phyloP scores from a whole-genome alignment of 1,140 invertebrate genomes.

The Drosophila nigromelanica region DNA sequence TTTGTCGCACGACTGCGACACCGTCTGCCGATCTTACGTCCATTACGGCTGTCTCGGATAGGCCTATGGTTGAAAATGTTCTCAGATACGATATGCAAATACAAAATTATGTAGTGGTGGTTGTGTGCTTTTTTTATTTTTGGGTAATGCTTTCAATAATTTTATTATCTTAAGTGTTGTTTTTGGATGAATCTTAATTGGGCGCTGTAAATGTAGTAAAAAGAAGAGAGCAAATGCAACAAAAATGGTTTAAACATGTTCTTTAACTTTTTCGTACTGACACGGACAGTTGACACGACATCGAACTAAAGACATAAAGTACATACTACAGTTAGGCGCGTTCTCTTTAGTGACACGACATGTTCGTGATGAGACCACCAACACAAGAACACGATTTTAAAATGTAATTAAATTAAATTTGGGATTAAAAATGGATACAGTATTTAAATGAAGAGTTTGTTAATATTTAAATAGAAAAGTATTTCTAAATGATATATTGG shows the following conservation, averaged over 20 bases:
- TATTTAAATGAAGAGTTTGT: no score
- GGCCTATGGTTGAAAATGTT: constrained; percentile 88
- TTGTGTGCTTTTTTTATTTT: constrained; percentile 52
- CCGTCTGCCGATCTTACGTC: constrained; percentile 94
- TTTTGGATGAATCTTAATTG: constrained; percentile 36
- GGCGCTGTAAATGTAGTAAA: constrained; percentile 49
- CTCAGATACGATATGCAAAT: constrained; percentile 69
- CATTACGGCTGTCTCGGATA: constrained; percentile 93
- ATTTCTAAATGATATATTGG: no score
- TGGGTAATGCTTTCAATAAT: constrained; percentile 8
- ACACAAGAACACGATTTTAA: no score
- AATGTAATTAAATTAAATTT: no score
- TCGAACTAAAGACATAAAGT: constrained; percentile 17
- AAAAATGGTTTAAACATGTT: constrained; percentile 28
- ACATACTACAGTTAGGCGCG: constrained; percentile 5
- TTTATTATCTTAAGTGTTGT: constrained; percentile 21
- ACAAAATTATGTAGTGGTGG: constrained; percentile 43
- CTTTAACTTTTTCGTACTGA: constrained; percentile 13
- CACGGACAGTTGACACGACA: constrained; percentile 24
- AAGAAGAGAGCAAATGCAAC: constrained; percentile 32
- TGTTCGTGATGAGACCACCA: no score
- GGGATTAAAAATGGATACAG: no score
- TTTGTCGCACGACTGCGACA: constrained; percentile 95
- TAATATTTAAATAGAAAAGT: no score
- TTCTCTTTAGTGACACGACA: no score